Evolutionary conservation across 2,888 invertebrate species (phyloP), one percentile per base, ranked within the genome.

Genomic region (Malacosoma neustria): DNA sequence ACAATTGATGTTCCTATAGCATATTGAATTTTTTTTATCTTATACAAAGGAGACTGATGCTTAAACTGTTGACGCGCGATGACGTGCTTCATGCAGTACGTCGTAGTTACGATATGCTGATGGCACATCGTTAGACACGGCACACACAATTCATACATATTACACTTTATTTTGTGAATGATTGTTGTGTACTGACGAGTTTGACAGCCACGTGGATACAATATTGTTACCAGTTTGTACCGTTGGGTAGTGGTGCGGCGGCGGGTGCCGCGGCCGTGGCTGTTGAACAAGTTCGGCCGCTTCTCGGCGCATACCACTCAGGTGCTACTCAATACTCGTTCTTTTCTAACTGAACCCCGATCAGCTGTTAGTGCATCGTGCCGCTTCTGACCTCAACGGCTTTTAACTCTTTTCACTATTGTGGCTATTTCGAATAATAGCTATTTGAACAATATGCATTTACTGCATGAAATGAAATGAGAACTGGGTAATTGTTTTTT

Each of bases 241-340:
- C 82, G 81, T 82, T 75, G 48, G 55, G 70, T 68, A 72, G 66
- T 68, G 67, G 49, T 62, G 62, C 58, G 58, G 39, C 55, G 50
- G 50, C 48, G 46, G 43, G 32, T 39, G 40, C 43, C 44, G 46
- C 46, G 11, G 51, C 57, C 57, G 61, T 58, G 66, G 72, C 70
- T 74, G 71, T 73, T 72, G 75, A 75, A 82, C 84, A 64, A 80
- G 84, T 82, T 77, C 72, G 72, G 76, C 64, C 79, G 75, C 77
- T 77, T 74, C 74, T 71, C 70, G 69, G 59, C 72, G 67, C 68
- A 79, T 79, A 79, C 60, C 72, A 66, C 67, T 79, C 80, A 79
- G 79, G 80, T 82, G 79, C 75, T 75, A 73, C 74, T 73, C 69
- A 71, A 79, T 76, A 80, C 82, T 72, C 62, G 82, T 82, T 79